Evolutionary conservation across 1,140 invertebrate species (phyloP), one percentile per base, ranked within the genome.

Genomic region (Microplitis demolitor): DNA sequence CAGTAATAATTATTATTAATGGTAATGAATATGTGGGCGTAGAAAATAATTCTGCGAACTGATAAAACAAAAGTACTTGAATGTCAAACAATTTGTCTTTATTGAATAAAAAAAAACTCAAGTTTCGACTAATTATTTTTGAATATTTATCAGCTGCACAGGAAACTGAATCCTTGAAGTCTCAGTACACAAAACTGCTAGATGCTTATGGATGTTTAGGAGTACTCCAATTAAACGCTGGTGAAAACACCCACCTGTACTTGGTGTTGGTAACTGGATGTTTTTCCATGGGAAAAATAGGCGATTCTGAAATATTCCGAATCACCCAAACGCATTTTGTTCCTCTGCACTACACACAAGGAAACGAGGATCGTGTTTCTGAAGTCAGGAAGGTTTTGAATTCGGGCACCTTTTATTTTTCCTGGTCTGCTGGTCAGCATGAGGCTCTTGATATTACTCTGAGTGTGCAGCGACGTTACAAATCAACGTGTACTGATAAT

Each of bases 361-460:
- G 89, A 11, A 90, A 95, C 81, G 93, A 96, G 78, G 95, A 96
- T 75, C 88, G 93, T 83, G 92, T 97, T 77, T 87, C 90, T 72
- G 92, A 97, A 84, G 91, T 89, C 37, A 82, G 93, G 69, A 98
- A 97, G 87, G 88, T 99, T 39, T 88, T 99, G 3, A 98, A 97
- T 85, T 98, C 97, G 31, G 97, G 97, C 9, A 98, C 97, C 14
- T 98, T 98, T 85, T 99, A 98, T 83, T 98, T 99, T 85, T 95
- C 96, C 1, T 97, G 96, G 92, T 89, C 89, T 24, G 74, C 84
- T 51, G 77, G 77, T 39, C 77, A 83, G 72, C 85, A 88, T 51
- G 85, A 89, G 53, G 85, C 88, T 61, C 86, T 97, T 80, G 97
- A 99, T 88, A 90, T 99, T 31, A 98, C 96, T 9, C 85, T 99